These are phyloP conservation scores for Ichneumoninae sp. DNA, from an alignment of 2,888 invertebrate genomes.

Conservation along the genomic window DNA sequence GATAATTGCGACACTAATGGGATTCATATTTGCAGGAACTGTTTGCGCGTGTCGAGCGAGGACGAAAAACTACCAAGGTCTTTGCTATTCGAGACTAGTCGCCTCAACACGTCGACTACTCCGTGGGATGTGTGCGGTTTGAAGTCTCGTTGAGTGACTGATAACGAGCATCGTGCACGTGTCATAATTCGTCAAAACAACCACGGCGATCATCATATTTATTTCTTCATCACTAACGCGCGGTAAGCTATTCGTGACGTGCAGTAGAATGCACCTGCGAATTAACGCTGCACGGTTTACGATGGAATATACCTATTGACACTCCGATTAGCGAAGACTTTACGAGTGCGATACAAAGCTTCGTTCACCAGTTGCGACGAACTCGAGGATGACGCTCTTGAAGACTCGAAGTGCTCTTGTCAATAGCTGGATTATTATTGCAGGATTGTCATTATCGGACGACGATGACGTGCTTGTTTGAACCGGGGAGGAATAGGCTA, in stretches of 20 bases:
- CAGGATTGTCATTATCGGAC: neutral
- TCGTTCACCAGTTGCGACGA: neutral
- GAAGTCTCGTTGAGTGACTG: neutral
- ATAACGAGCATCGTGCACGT: neutral
- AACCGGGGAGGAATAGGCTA: neutral
- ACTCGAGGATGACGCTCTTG: neutral
- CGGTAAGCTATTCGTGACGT: neutral
- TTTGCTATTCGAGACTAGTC: neutral
- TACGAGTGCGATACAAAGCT: neutral
- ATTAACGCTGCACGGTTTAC: neutral
- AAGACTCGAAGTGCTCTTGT: neutral
- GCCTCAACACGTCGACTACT: neutral
- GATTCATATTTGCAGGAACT: neutral
- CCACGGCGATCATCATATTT: neutral
- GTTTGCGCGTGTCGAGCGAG: conserved; percentile 8
- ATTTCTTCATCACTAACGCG: neutral
- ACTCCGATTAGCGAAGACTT: neutral
- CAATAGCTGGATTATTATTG: neutral
- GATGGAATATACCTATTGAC: neutral
- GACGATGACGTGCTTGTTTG: neutral
- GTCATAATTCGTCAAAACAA: neutral
- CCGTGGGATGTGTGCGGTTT: neutral
- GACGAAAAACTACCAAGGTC: conserved; percentile 6
- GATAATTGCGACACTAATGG: neutral
- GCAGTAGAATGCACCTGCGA: neutral